phyloP scores from a whole-genome alignment of 1,140 invertebrate species.

The Drosophila setifemur region DNA sequence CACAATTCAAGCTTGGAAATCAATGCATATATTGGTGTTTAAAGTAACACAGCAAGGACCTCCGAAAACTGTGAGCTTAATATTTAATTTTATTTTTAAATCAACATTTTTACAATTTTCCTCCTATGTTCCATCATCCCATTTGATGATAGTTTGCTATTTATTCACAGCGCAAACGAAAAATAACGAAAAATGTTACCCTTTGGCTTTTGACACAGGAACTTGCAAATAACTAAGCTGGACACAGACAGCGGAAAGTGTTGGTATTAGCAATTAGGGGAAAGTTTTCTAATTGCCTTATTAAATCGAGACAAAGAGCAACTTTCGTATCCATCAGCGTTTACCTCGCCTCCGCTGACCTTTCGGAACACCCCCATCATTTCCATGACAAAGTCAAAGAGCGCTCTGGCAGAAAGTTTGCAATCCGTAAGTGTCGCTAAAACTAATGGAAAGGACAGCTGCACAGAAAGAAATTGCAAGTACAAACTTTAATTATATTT shows the following conservation, averaged over 20 bases:
- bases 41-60: too few species aligned
- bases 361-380: not conserved
- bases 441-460: conserved; percentile 58
- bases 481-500: not conserved
- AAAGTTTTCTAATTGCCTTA: conserved; percentile 75
- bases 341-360: not conserved
- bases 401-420: conserved; percentile 54
- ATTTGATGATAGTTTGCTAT: not conserved
- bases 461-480: not conserved
- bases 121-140: too few species aligned
- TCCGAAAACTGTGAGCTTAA: too few species aligned
- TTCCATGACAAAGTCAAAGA: conserved; percentile 24
- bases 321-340: conserved; percentile 6
- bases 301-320: conserved; percentile 64
- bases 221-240: conserved; percentile 7
- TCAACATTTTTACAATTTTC: too few species aligned
- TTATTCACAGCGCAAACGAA: not conserved
- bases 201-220: not conserved
- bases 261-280: conserved; percentile 64
- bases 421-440: conserved; percentile 65
- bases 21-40: too few species aligned
- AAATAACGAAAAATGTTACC: not conserved
- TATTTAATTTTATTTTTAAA: too few species aligned
- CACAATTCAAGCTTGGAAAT: too few species aligned
- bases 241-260: conserved; percentile 5